Evolutionary conservation across 2,888 invertebrate species (phyloP), one percentile per base, ranked within the genome.

Genomic region (Cartodere bifasciata): DNA sequence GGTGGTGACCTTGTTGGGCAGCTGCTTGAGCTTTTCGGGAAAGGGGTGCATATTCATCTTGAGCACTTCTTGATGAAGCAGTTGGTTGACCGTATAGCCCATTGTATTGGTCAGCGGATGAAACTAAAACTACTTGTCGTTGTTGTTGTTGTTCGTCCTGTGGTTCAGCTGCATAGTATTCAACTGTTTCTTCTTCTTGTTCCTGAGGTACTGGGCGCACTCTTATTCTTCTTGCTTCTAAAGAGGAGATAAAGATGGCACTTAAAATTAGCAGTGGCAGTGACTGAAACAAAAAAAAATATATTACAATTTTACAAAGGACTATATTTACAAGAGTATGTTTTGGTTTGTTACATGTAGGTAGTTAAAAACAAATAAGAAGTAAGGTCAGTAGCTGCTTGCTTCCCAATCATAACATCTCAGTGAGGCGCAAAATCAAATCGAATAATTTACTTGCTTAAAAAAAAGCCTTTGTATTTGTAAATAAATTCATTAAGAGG

Each of bases 181-280:
- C 50, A n/a, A 58, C 49, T 7, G 55, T 52, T 30, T 63, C 62
- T 33, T 62, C 60, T 35, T 55, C 55, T 31, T 57, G 63, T 9
- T 59, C 56, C 29, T 62, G 59, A n/a, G 61, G 53, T 23, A 61
- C 58, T 4, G 65, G 61, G 34, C 67, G 59, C 4, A 68, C 57
- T 31, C 68, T 61, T 13, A 68, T 59, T 43, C 67, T 60, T 41
- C 69, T 58, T 4, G 63, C 60, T 44, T 64, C 58, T 33, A 55
- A n/a, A 17, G 42, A 32, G 26, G 40, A 39, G 28, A 52, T 24
- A 23, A 53, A 32, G 23, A 46, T 34, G 13, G 43, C 41, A 45
- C 46, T 50, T 36, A 43, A 36, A 15, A 51, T 10, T 11, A 57
- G 44, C 35, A 56, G 45, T 23, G 49, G 38, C 37, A 55, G 38